Evolutionary conservation across 2,888 invertebrate genomes (phyloP), one percentile per base, ranked within the genome.

Genomic region (Cheilosia vulpina): DNA sequence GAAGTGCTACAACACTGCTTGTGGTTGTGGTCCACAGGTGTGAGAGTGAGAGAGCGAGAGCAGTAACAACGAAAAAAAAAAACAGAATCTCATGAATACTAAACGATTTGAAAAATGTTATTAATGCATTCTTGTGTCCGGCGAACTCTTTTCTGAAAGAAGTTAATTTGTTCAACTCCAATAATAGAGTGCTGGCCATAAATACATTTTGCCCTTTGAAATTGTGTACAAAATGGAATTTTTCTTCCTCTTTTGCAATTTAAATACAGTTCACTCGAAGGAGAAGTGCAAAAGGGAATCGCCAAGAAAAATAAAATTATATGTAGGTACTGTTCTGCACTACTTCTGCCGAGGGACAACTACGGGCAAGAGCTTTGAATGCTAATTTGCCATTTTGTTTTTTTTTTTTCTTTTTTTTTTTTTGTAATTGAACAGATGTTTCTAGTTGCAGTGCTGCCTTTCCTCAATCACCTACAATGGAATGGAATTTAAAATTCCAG

Each of bases 81-180:
- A 38, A 38, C 45, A 7, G 17, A 52, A 24, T 24, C 34, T 3
- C 57, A 57, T 21, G 34, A 57, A 50, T 43, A 31, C 17, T 2
- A 43, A 52, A 52, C 24, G 43, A 43, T 52, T 41, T 11, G 52
- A 52, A 62, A 52, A 62, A 52, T 31, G 43, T 41, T 60, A 52
- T 60, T 60, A 71, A 60, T 38, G 60, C 62, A 72, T 72, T 62
- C 72, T 38, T 72, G 13, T 72, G 72, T 53, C 72, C 43, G 43
- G 31, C 38, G 58, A 50, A 58, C 19, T 52, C 17, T 9, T 11
- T 43, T 17, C 52, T 60, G 19, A 13, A 38, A 38, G 19, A 72
- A 62, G 62, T 72, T 72, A 72, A 72, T 72, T 72, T 72, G 72
- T 43, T 53, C 72, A 72, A 53, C 72, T 72, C 52, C 17, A 27